Base-by-base conservation (phyloP, 2,113 vertebrate genomes). In the Odocoileus hemionus region DNA sequence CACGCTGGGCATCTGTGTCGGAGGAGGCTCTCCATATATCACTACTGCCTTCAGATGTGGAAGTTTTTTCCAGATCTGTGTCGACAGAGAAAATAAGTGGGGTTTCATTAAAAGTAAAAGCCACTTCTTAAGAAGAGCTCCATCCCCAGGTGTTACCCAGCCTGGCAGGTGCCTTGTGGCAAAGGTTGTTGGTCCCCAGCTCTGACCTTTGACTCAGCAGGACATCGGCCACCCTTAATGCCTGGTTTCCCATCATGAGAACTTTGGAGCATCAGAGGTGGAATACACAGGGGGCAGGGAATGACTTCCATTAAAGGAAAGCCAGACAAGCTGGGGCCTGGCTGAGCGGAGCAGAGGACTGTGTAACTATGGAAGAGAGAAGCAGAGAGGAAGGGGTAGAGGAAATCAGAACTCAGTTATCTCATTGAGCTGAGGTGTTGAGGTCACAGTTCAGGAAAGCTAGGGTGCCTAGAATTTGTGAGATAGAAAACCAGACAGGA, bases 31-130 rank as follows among this genome's bases (percentile, higher is more conserved):
- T 60, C 97, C 98, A 87, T 99, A 99, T 0, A 99, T 98, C 79
- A 99, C 99, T 57, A 99, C 99, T 74, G 99, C 99, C 98, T 99
- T 99, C 97, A 99, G 98, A 94, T 98, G 91, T 12, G 99, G 99
- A 95, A 99, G 97, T 14, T 89, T 97, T 96, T 98, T 98, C 98
- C 98, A 99, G 96, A 99, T 98, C 99, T 99, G 98, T 91, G 16
- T 86, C 9, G 80, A 45, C 21, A 17, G 64, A 76, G 43, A 83
- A 45, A 82, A 45, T 1, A 89, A n/a, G 84, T 10, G 3, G 2
- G 9, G 45, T 70, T 79, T 87, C 93, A 45, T 1, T 70, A 96
- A 93, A 64, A 5, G 82, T 76, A 84, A 87, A 26, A 15, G n/a
- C 70, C 47, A 67, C 74, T 25, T 87, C 45, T 43, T 33, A 25